Conservation (phyloP, 2,888 invertebrate species). For the Magallana nippona region DNA sequence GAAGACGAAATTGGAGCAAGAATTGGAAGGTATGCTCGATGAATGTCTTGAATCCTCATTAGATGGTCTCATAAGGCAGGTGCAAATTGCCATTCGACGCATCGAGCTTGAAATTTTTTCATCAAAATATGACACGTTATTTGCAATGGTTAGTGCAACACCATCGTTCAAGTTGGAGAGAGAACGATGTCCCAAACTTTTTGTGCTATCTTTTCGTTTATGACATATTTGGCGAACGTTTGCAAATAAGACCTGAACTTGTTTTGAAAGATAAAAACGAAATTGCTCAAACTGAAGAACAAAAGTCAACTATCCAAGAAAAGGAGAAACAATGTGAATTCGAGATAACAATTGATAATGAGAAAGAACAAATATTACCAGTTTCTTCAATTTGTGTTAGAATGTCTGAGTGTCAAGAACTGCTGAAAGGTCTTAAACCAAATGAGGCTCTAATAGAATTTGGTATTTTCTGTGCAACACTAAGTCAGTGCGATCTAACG, state of each 20-base stretch:
- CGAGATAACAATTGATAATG: conserved; percentile 18
- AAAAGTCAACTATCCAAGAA: neutral
- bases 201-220: neutral
- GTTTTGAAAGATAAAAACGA: neutral
- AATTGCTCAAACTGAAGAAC: neutral
- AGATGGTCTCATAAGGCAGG: conserved; percentile 20
- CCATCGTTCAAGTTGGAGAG: neutral
- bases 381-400: conserved; percentile 54
- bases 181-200: neutral
- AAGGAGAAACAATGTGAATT: neutral
- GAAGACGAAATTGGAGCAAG: neutral
- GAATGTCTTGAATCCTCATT: conserved; percentile 28
- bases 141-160: neutral
- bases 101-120: conserved; percentile 48
- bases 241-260: conserved; percentile 22
- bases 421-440: conserved; percentile 55
- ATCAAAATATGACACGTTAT: neutral
- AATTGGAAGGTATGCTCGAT: neutral
- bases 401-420: conserved; percentile 55
- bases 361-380: neutral
- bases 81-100: conserved; percentile 49
- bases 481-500: conserved; percentile 38
- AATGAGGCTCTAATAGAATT: conserved; percentile 62
- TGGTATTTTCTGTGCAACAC: conserved; percentile 59
- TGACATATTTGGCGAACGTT: neutral